These are phyloP conservation scores for Artibeus lituratus DNA, from an alignment of 2,797 vertebrate species.

Conservation along the genomic window DNA sequence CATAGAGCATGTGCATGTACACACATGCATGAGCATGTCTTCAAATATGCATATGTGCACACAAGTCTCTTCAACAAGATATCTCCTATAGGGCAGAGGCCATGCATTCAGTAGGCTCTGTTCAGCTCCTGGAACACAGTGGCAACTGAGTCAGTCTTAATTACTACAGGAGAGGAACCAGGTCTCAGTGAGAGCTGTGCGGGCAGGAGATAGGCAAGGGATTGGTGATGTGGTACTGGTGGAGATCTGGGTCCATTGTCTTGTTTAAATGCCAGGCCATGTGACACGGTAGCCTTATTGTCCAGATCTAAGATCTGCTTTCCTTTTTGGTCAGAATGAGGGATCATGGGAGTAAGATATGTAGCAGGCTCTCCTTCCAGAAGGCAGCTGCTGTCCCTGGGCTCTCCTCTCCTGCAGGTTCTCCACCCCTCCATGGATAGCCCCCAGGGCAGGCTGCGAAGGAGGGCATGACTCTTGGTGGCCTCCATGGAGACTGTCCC, in stretches of 20 bases:
- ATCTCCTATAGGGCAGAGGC: not conserved
- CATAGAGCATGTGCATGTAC: accelerated
- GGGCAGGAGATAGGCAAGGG: not conserved
- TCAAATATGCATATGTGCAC: accelerated
- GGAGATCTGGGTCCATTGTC: not conserved
- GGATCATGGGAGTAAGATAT: not conserved
- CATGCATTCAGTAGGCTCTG: not conserved
- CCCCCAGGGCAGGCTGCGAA: accelerated
- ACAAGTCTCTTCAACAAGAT: accelerated
- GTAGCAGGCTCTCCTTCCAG: not conserved
- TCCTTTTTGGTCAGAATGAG: not conserved
- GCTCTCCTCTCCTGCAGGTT: not conserved
- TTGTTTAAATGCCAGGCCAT: not conserved
- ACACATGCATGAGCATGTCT: not conserved
- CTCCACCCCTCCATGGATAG: not conserved
- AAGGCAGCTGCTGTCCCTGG: accelerated
- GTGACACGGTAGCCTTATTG: not conserved
- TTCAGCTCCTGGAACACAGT: not conserved
- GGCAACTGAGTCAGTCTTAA: not conserved
- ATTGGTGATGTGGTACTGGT: not conserved
- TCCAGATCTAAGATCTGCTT: not conserved
- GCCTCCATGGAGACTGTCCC: conserved; percentile 22
- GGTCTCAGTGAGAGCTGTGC: not conserved
- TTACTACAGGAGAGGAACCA: not conserved
- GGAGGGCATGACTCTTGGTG: not conserved